Percentiles rank a stretch among this genome's conserved stretches.
Evolutionary conservation across 2,113 vertebrate species (phyloP).

Genomic region (Scytalopus superciliaris): DNA sequence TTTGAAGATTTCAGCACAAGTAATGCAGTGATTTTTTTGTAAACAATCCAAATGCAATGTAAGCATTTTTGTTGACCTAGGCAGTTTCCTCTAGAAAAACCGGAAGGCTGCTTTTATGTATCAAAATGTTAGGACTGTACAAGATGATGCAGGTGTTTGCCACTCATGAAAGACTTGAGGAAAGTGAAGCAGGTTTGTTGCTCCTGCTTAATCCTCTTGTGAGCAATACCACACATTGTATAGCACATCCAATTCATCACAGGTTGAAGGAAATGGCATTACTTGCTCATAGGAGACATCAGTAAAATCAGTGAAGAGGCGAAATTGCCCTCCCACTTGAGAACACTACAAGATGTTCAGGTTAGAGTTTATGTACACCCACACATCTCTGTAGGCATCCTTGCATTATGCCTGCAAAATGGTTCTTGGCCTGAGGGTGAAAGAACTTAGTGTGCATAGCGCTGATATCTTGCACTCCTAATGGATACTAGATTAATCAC

Average conservation of each 20-base stretch:
- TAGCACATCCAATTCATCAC: constrained; percentile 15
- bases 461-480: background rate
- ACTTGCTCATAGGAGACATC: constrained; percentile 45
- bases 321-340: constrained; percentile 30
- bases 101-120: background rate
- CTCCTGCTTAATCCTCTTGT: constrained; percentile 47
- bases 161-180: constrained; percentile 7
- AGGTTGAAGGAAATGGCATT: constrained; percentile 15
- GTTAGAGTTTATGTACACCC: constrained; percentile 41
- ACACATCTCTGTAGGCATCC: background rate
- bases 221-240: constrained; percentile 33
- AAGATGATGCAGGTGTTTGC: constrained; percentile 6
- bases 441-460: constrained; percentile 10
- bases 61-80: background rate
- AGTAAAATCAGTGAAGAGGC: constrained; percentile 42
- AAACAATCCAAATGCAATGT: background rate
- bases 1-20: background rate
- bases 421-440: background rate
- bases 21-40: background rate
- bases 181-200: constrained; percentile 45
- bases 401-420: constrained; percentile 20
- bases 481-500: constrained; percentile 19
- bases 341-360: constrained; percentile 43
- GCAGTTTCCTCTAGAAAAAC: constrained; percentile 7
- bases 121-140: background rate